Base-by-base conservation (phyloP, 2,888 invertebrate genomes). In the Luffia ferchaultella region DNA sequence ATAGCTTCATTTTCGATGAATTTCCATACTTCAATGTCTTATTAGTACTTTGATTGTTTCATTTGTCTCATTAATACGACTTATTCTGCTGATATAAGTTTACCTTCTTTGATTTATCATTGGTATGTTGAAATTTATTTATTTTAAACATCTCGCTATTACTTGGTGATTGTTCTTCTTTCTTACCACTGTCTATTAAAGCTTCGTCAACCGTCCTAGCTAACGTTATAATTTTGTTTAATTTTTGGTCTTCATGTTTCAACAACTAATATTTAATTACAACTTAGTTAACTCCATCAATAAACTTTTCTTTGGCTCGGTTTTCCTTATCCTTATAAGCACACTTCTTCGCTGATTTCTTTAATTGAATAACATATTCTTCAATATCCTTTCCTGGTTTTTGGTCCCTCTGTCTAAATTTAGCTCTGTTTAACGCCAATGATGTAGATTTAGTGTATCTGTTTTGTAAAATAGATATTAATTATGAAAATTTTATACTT, bases 341-440 rank as follows among this genome's bases (percentile, higher is more conserved):
- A 16, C 57, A 57, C 15, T 49, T 55, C 1, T n/a, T 20, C 3
- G 47, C 54, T 16, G 55, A 12, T 48, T 51, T 49, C 45, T 41
- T 49, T 12, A 56, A 40, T 15, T 46, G 20, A 1, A 55, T 3
- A 1, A 54, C 20, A 49, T 55, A 54, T 1, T 53, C 51, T 48
- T 53, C 50, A 17, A 56, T 50, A 2, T 16, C 49, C 43, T 56
- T 53, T 0, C 5, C 45, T 1, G 42, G 46, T 17, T 30, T 2
- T 42, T 56, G 56, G n/a, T 53, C 50, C 20, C 54, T 12, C 17
- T 18, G 42, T n/a, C 57, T 18, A 49, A 57, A 57, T 20, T 42
- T 17, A 1, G 49, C 49, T 15, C 52, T 20, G 1, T 51, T 44
- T 12, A 51, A 41, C 40, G 12, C 40, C 7, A 15, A 40, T 40